These are phyloP conservation scores for Caenorhabditis afra DNA, from an alignment of 2,888 invertebrate genomes.

Conservation along the genomic window DNA sequence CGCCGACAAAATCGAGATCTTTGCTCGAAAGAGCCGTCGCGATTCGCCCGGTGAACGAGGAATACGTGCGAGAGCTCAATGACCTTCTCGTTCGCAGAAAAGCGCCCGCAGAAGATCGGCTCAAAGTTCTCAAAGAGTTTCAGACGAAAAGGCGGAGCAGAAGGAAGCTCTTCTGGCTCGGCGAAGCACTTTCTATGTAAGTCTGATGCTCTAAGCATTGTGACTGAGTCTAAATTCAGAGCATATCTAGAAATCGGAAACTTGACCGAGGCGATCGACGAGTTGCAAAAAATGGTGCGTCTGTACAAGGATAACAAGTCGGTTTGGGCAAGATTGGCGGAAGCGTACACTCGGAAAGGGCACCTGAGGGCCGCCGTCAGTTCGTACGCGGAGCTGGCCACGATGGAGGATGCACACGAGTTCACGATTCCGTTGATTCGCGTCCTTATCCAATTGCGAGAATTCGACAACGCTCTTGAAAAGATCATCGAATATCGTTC, in stretches of 20 bases:
- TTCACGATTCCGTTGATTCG: slow-evolving; percentile 56
- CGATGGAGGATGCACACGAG: slow-evolving; percentile 48
- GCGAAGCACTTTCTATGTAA: slow-evolving; percentile 47
- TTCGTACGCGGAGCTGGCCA: slow-evolving; percentile 58
- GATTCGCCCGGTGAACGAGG: slow-evolving; percentile 56
- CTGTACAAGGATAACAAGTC: slow-evolving; percentile 38
- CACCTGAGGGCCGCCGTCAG: slow-evolving; percentile 61
- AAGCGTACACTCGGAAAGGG: slow-evolving; percentile 59
- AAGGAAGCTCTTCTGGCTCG: slow-evolving; percentile 53
- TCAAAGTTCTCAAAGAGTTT: slow-evolving; percentile 25
- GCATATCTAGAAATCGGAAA: slow-evolving; percentile 41
- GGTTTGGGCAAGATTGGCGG: slow-evolving; percentile 58
- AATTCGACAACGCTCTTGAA: slow-evolving; percentile 60
- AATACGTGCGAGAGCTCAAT: slow-evolving; percentile 59
- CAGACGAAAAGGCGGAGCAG: background rate
- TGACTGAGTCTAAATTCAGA: slow-evolving; percentile 32
- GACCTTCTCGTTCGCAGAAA: slow-evolving; percentile 27
- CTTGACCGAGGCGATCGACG: slow-evolving; percentile 55
- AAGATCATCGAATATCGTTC: slow-evolving; percentile 29
- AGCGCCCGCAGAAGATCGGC: slow-evolving; percentile 6
- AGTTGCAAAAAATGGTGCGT: slow-evolving; percentile 60
- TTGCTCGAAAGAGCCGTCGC: slow-evolving; percentile 63
- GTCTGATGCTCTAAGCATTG: slow-evolving; percentile 1
- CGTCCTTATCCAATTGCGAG: slow-evolving; percentile 58
- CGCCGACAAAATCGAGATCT: slow-evolving; percentile 55